Evolutionary conservation across 2,797 vertebrate species (phyloP), one percentile per base, ranked within the genome.

Genomic region (Picus viridis): DNA sequence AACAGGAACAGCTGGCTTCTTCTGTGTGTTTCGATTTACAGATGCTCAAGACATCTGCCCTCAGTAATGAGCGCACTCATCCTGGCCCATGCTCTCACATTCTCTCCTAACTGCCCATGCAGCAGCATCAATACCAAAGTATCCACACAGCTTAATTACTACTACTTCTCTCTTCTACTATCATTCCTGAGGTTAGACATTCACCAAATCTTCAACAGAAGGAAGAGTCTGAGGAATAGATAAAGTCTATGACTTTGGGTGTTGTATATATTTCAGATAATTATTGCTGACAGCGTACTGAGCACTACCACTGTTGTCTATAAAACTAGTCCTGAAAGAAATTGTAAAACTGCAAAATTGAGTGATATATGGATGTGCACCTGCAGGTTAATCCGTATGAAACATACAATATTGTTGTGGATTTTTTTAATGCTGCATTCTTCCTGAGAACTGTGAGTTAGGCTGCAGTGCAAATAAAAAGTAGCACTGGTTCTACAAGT

Each of bases 51-150:
- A 74, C 5, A 24, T 87, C 32, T 88, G 26, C 14, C 41, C 51
- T 90, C 26, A 43, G 4, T 2, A 64, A 16, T 2, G 57, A 90
- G 20, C 30, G 15, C 7, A 41, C 58, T 58, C 22, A 26, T 12
- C 3, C 7, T 19, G 19, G 12, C 29, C 16, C 4, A 0, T 30
- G 19, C 8, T 59, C n/a, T 29, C 11, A 17, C 36, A 36, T 36
- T 36, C 36, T 36, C 36, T 36, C 36, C 9, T 36, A 36, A 36
- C 36, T 36, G 36, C 36, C 36, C 36, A 36, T 36, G 36, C 36
- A 36, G 36, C 36, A 36, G 36, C 36, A 36, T 36, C 36, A 36
- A 36, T 36, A 36, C 36, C 36, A 36, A 36, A 36, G 36, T 36
- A 36, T 36, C 36, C 36, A 29, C 43, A 29, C 10, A 36, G 15